phyloP scores from a whole-genome alignment of 2,797 vertebrate species.

The Tamandua tetradactyla region DNA sequence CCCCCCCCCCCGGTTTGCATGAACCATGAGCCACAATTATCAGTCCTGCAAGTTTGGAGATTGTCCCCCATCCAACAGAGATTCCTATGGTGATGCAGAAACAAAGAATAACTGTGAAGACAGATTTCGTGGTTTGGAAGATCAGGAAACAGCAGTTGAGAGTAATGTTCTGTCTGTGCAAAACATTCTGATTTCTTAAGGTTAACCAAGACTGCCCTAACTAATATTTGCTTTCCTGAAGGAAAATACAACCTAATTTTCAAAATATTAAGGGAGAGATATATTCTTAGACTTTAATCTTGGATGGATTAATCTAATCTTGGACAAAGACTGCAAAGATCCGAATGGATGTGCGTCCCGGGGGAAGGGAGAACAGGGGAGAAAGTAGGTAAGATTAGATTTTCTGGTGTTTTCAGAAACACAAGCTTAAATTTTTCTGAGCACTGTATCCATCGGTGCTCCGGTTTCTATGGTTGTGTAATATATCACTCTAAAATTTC shows the following conservation, averaged over 20 bases:
- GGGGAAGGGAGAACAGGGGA: neutral
- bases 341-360: neutral
- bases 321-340: neutral
- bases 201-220: neutral
- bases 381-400: neutral
- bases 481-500: conserved; percentile 15
- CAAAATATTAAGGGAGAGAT: neutral
- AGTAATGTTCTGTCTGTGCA: neutral
- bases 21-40: neutral
- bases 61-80: neutral
- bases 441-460: neutral
- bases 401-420: neutral
- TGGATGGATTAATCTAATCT: neutral
- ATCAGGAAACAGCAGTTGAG: neutral
- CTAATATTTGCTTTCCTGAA: neutral
- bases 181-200: neutral
- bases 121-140: neutral
- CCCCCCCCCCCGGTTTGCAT: neutral
- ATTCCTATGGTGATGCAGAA: neutral
- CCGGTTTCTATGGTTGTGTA: neutral
- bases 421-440: neutral
- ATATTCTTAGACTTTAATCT: neutral
- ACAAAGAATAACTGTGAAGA: neutral
- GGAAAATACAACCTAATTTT: neutral
- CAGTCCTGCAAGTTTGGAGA: neutral